Conservation (phyloP, 2,888 invertebrate species). For the Eustalomyia histrio region DNA sequence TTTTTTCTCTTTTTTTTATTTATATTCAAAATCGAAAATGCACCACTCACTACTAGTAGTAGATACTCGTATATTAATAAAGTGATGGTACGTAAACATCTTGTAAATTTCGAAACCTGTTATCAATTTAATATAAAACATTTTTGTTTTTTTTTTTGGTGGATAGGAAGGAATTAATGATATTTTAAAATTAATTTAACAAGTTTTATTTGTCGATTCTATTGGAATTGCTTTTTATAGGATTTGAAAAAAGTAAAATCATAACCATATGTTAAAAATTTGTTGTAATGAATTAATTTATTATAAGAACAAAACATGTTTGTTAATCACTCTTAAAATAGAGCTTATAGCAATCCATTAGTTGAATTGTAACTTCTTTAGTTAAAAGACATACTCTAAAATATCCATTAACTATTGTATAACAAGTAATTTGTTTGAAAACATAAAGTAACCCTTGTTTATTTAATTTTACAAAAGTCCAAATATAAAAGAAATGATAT, state of each 20-base stretch:
- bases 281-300: background rate
- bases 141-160: conserved; percentile 46
- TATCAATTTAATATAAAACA: conserved; percentile 39
- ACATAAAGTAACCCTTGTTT: conserved; percentile 46
- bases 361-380: conserved; percentile 30
- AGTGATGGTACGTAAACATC: background rate
- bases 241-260: background rate
- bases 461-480: conserved; percentile 49
- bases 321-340: background rate
- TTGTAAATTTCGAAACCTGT: conserved; percentile 39
- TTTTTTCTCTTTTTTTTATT: background rate
- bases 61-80: no score
- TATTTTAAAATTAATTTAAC: conserved; percentile 27
- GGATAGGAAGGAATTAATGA: conserved; percentile 35
- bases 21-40: background rate
- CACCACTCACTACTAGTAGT: background rate
- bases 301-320: background rate
- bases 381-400: conserved; percentile 39
- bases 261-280: conserved; percentile 44
- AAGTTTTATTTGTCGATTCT: conserved; percentile 11
- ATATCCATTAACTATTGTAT: conserved; percentile 36
- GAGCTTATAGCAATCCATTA: conserved; percentile 33
- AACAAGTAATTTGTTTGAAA: conserved; percentile 36
- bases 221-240: conserved; percentile 13
- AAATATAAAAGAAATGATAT: conserved; percentile 53